Percentiles rank a stretch among this genome's conserved stretches.
Conservation (phyloP, 1,140 invertebrate genomes). For the Carcinoscorpius rotundicauda region DNA sequence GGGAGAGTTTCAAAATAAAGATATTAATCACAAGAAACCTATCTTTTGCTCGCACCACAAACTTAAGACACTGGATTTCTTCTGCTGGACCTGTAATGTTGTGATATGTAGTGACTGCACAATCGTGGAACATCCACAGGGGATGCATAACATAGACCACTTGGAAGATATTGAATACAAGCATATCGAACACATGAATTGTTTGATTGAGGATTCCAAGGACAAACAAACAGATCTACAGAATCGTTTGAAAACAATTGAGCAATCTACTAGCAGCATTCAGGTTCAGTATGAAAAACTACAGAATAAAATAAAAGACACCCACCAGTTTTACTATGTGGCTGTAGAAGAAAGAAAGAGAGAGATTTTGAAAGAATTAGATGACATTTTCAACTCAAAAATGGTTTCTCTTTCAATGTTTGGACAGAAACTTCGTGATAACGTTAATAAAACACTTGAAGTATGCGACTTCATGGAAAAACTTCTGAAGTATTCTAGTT, state of each 20-base stretch:
- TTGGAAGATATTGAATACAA: constrained; percentile 67
- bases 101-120: constrained; percentile 92
- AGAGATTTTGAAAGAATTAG: constrained; percentile 85
- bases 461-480: constrained; percentile 89
- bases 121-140: constrained; percentile 69
- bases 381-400: constrained; percentile 79
- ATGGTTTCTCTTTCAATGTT: constrained; percentile 72
- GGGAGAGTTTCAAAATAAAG: constrained; percentile 52
- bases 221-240: constrained; percentile 70
- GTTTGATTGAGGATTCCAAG: constrained; percentile 68
- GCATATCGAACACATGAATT: constrained; percentile 65
- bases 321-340: constrained; percentile 87
- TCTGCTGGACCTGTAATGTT: constrained; percentile 74
- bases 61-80: constrained; percentile 76
- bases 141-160: constrained; percentile 77
- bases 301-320: constrained; percentile 83
- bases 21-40: constrained; percentile 42
- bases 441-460: constrained; percentile 82
- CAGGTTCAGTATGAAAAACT: constrained; percentile 89
- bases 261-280: constrained; percentile 64
- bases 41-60: constrained; percentile 77
- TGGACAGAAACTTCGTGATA: constrained; percentile 84
- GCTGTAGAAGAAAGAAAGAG: constrained; percentile 91
- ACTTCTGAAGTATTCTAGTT: constrained; percentile 71
- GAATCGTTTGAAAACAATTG: constrained; percentile 66